Base-by-base conservation (phyloP, 2,113 vertebrate genomes). In the Eudyptes chrysolophus region DNA sequence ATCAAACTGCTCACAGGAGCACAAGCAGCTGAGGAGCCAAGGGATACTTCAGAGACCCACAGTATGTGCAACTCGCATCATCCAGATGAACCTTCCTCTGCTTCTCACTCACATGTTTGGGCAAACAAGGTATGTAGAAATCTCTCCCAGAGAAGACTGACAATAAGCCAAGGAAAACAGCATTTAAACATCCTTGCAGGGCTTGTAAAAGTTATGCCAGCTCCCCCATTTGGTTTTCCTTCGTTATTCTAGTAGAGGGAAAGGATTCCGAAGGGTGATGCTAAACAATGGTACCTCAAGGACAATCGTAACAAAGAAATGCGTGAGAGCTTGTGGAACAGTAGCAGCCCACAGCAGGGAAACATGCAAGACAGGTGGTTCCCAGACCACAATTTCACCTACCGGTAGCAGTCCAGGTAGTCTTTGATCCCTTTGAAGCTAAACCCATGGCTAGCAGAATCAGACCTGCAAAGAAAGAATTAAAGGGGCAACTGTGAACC, bases 391-490 rank as follows among this genome's bases (percentile, higher is more conserved):
- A 57, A 44, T 48, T 86, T 88, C 79, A 96, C 96, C 58, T 97
- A 98, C 98, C 52, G 16, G 72, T 98, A 98, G 69, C 90, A 96
- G 46, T 97, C 94, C 84, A 97, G 57, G 38, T 97, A 98, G 42
- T 98, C 97, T 88, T 93, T 96, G 87, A 98, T 98, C 55, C 92
- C 97, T 95, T 95, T 98, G 96, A 98, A 98, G 84, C 72, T 95
- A 94, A 98, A 98, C 27, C 91, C 82, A 2, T 20, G 30, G 42
- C n/a, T 69, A 51, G 65, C 26, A 92, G 94, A 95, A 89, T 81
- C 60, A 69, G 94, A 68, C 46, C 98, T 98, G 75, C 21, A 77
- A 87, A 77, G 46, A 88, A 77, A 68, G 9, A 8, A 70, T 85
- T 57, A 55, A 87, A 85, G n/a, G 5, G 32, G 25, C 34, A 93